These are phyloP conservation scores for Trididemnum nubilum DNA, from an alignment of 23 tunicate genomes.

Conservation along the genomic window DNA sequence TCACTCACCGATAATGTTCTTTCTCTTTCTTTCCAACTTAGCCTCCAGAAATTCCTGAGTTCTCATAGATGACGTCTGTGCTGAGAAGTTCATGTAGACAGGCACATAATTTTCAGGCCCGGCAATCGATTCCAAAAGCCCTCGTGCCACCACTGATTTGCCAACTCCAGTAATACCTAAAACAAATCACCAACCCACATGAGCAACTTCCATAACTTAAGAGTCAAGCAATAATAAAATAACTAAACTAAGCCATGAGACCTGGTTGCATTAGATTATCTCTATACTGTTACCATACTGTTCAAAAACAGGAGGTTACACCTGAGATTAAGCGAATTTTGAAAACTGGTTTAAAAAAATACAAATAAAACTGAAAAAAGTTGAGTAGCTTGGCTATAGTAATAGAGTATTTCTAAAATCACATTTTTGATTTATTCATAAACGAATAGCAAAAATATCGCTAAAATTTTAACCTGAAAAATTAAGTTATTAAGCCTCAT, in stretches of 20 bases:
- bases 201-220: background rate
- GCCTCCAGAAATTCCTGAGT: conserved; percentile 98
- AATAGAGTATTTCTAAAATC: too few species aligned
- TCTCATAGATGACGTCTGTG: conserved; percentile 92
- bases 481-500: too few species aligned
- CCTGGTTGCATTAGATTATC: background rate
- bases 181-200: background rate
- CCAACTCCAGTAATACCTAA: conserved; percentile 98
- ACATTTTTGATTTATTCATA: too few species aligned
- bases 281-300: background rate
- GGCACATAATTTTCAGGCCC: conserved; percentile 75
- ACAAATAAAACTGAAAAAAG: too few species aligned
- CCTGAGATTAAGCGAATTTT: too few species aligned
- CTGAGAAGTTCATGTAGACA: conserved; percentile 96
- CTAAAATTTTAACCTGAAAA: too few species aligned
- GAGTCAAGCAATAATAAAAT: background rate
- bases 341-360: too few species aligned
- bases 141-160: conserved; percentile 99
- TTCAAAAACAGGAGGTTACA: too few species aligned
- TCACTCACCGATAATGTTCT: conserved; percentile 89
- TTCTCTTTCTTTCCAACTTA: conserved; percentile 93
- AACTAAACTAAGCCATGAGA: background rate
- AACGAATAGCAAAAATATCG: too few species aligned
- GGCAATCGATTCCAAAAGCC: conserved; percentile 89
- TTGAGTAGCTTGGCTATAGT: too few species aligned